phyloP scores from a whole-genome alignment of 2,113 vertebrate genomes.

The Scophthalmus maximus region DNA sequence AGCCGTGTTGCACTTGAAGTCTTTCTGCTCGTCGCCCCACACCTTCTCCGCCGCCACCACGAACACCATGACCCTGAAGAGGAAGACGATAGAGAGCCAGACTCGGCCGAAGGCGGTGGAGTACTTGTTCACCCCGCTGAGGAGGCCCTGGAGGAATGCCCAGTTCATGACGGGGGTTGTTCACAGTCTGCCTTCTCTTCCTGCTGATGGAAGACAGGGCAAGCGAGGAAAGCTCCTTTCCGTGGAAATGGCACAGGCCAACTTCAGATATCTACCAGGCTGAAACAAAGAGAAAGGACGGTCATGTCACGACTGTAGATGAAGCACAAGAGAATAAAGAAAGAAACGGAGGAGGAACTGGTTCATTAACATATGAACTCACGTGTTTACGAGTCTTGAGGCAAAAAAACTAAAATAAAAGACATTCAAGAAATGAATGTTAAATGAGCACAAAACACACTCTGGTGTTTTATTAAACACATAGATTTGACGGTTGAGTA shows the following conservation, averaged over 20 bases:
- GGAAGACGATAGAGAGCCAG: conserved; percentile 95
- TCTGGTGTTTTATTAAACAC: too few species aligned
- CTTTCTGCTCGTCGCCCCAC: conserved; percentile 95
- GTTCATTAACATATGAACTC: background rate
- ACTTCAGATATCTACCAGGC: background rate
- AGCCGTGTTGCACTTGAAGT: conserved; percentile 92
- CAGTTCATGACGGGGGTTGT: conserved; percentile 89
- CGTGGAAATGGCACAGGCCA: conserved; percentile 9
- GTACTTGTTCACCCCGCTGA: conserved; percentile 93
- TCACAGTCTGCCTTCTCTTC: conserved; percentile 53
- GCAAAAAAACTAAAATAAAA: background rate
- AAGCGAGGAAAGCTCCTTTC: conserved; percentile 17
- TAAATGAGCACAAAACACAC: background rate
- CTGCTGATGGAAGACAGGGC: conserved; percentile 56
- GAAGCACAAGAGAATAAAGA: background rate
- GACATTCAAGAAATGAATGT: background rate
- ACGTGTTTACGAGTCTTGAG: background rate
- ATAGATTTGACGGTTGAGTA: too few species aligned
- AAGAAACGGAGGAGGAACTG: background rate
- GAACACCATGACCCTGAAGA: conserved; percentile 95
- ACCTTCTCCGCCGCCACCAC: conserved; percentile 92
- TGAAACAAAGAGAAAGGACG: background rate
- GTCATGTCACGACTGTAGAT: background rate
- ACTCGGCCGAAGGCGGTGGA: conserved; percentile 94
- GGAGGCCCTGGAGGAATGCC: conserved; percentile 88